Evolutionary conservation across 2,888 invertebrate genomes (phyloP).

Genomic region (Dicycla oo): DNA sequence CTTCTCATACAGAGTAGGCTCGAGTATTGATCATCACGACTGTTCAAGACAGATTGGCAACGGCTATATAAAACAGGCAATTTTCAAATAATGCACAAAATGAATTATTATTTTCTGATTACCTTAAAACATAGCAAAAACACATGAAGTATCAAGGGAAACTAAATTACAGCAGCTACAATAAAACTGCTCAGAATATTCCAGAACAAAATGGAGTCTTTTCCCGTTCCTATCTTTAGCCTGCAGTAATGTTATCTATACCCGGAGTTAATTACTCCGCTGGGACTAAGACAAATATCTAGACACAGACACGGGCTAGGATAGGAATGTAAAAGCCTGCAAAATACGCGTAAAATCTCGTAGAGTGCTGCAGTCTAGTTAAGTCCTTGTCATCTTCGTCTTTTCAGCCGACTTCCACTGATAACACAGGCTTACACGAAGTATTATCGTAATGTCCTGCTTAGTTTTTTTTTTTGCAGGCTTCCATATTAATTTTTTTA

Average conservation of each 20-base stretch:
- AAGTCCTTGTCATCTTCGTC: background rate
- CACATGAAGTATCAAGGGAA: background rate
- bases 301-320: conserved; percentile 9
- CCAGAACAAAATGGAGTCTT: conserved; percentile 35
- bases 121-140: background rate
- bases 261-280: conserved; percentile 51
- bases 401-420: background rate
- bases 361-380: background rate
- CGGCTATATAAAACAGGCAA: background rate
- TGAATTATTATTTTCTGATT: background rate
- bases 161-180: conserved; percentile 16
- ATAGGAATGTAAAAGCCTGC: conserved; percentile 32
- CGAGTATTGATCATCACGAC: too few species aligned
- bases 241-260: conserved; percentile 52
- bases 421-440: background rate
- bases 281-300: conserved; percentile 43
- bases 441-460: background rate
- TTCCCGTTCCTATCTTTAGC: conserved; percentile 37
- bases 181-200: conserved; percentile 34
- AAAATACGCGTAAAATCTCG: background rate
- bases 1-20: too few species aligned
- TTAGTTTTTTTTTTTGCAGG: background rate
- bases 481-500: background rate
- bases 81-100: background rate
- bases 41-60: too few species aligned